phyloP scores from a whole-genome alignment of 2,888 invertebrate species.

The Notocelia uddmanniana region DNA sequence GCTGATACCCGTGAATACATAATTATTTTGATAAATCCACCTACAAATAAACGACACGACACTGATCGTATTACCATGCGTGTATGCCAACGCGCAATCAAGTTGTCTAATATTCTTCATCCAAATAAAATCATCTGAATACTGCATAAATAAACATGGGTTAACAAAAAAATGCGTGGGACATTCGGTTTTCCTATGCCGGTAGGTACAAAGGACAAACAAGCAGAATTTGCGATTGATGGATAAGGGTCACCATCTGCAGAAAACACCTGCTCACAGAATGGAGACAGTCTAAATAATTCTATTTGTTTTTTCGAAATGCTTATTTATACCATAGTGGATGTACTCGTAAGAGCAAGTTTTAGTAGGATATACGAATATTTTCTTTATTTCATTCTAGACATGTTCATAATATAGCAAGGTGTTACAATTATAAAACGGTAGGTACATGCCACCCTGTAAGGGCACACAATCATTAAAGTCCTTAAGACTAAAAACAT shows the following conservation, averaged over 20 bases:
- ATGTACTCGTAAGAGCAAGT: no score
- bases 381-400: no score
- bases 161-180: not conserved
- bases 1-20: no score
- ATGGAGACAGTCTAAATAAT: not conserved
- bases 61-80: not conserved
- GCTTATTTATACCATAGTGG: no score
- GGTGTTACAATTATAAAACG: no score
- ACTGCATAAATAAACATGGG: not conserved
- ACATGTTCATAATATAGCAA: no score
- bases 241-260: conserved; percentile 17
- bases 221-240: conserved; percentile 1
- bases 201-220: not conserved
- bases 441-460: no score
- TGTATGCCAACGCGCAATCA: not conserved
- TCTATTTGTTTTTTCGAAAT: not conserved
- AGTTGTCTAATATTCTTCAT: not conserved
- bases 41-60: not conserved
- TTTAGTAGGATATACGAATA: no score
- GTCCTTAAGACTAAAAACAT: no score
- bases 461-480: no score
- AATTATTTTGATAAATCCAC: no score
- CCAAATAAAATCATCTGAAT: not conserved
- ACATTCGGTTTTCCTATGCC: not conserved
- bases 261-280: conserved; percentile 13